A percentile compares a stretch with the other conserved stretches of the same genome.
Evolutionary conservation across 2,113 vertebrate genomes (phyloP).

Genomic region (Arenaria interpres): DNA sequence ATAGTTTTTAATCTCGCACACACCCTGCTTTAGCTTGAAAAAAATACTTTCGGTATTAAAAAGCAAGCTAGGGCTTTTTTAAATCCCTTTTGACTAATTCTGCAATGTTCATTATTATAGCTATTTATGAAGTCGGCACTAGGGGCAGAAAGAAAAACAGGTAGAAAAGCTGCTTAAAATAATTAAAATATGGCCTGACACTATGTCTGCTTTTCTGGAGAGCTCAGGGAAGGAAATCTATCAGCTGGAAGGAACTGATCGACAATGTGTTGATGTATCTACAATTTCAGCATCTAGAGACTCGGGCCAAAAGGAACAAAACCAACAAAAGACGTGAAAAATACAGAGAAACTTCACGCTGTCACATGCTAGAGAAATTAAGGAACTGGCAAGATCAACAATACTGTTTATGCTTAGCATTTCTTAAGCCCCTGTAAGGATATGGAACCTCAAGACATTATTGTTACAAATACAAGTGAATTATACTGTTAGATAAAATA

Average conservation of each 20-base stretch:
- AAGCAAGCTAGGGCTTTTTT: background rate
- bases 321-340: background rate
- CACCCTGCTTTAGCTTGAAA: background rate
- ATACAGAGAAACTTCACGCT: background rate
- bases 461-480: background rate
- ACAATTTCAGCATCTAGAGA: background rate
- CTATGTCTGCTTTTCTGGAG: background rate
- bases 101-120: background rate
- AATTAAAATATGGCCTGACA: background rate
- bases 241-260: background rate
- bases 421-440: background rate
- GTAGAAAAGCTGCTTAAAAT: background rate
- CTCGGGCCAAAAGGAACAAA: background rate
- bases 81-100: background rate
- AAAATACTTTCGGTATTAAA: background rate
- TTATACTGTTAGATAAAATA: background rate
- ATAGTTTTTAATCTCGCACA: background rate
- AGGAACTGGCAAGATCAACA: background rate
- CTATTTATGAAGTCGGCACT: background rate
- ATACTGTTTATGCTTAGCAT: background rate
- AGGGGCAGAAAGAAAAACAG: background rate
- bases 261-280: background rate
- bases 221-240: background rate
- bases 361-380: background rate
- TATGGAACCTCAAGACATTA: background rate